These are phyloP conservation scores for Bruchidius siliquastri DNA, from an alignment of 2,888 invertebrate genomes.

Conservation along the genomic window DNA sequence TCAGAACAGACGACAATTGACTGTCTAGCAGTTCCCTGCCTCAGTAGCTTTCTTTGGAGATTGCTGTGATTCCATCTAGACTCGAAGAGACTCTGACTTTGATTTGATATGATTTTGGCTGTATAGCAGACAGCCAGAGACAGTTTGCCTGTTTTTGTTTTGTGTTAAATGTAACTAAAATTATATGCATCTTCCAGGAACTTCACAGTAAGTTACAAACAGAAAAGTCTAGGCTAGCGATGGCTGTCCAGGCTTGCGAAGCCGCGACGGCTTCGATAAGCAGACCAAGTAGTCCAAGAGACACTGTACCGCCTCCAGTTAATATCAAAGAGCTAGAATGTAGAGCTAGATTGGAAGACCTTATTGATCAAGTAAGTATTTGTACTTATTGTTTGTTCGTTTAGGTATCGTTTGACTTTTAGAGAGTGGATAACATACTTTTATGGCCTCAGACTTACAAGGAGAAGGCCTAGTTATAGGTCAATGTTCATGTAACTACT, in stretches of 20 bases:
- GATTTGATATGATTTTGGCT: no score
- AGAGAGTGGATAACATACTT: no score
- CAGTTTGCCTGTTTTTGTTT: no score
- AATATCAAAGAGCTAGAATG: conserved; percentile 82
- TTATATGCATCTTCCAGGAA: conserved; percentile 39
- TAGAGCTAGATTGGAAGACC: conserved; percentile 80
- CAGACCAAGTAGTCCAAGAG: conserved; percentile 83
- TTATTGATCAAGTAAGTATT: conserved; percentile 78
- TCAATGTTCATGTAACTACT: no score
- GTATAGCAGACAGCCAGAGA: no score
- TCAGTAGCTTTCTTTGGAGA: no score
- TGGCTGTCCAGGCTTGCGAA: conserved; percentile 89
- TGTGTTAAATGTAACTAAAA: no score
- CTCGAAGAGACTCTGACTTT: no score
- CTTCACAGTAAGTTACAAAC: conserved; percentile 83
- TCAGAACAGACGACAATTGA: no score
- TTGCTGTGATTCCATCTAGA: no score
- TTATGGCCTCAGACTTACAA: not conserved
- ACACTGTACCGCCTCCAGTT: conserved; percentile 77
- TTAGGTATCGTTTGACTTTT: conserved; percentile 8
- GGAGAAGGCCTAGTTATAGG: no score
- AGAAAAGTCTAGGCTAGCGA: conserved; percentile 79
- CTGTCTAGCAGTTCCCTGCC: no score
- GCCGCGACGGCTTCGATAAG: conserved; percentile 89
- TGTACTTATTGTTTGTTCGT: conserved; percentile 7